These are phyloP conservation scores for Heteropelma amictum DNA, from an alignment of 2,888 invertebrate species.

Conservation along the genomic window DNA sequence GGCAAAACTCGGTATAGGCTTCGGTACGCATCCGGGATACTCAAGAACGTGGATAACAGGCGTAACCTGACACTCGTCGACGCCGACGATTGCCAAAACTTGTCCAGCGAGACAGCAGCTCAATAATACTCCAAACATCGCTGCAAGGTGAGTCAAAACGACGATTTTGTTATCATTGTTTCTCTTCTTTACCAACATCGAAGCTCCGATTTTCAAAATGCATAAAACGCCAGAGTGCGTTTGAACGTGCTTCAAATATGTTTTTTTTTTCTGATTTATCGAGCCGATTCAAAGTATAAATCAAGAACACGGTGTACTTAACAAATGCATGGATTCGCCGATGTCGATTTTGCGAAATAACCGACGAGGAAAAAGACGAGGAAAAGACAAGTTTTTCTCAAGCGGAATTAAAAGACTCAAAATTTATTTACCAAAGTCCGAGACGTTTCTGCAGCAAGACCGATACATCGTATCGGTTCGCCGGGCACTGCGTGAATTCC, in stretches of 20 bases:
- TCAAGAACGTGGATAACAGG: conserved; percentile 95
- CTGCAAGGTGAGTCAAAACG: conserved; percentile 65
- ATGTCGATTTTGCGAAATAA: too few relatives aligned
- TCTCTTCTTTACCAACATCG: neutral
- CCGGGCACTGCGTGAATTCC: conserved; percentile 36
- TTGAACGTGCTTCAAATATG: neutral
- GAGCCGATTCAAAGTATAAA: too few relatives aligned
- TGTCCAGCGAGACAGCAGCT: conserved; percentile 59
- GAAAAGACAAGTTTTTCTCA: too few relatives aligned
- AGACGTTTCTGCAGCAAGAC: conserved; percentile 27
- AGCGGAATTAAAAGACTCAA: too few relatives aligned
- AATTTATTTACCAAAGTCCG: conserved; percentile 43
- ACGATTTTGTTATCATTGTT: neutral
- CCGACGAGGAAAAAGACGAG: too few relatives aligned
- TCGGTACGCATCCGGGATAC: conserved; percentile 94
- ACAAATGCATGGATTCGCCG: too few relatives aligned
- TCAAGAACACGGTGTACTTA: too few relatives aligned
- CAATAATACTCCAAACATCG: conserved; percentile 62
- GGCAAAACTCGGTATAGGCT: conserved; percentile 95
- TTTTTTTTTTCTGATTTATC: too few relatives aligned
- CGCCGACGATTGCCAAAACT: conserved; percentile 74
- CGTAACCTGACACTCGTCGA: conserved; percentile 93
- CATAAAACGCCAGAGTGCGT: neutral
- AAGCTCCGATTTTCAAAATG: neutral
- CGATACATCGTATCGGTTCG: conserved; percentile 51